A percentile compares a stretch with the other conserved stretches of the same genome.
phyloP scores from a whole-genome alignment of 2,797 vertebrate species.

The Rallus crepitans region DNA sequence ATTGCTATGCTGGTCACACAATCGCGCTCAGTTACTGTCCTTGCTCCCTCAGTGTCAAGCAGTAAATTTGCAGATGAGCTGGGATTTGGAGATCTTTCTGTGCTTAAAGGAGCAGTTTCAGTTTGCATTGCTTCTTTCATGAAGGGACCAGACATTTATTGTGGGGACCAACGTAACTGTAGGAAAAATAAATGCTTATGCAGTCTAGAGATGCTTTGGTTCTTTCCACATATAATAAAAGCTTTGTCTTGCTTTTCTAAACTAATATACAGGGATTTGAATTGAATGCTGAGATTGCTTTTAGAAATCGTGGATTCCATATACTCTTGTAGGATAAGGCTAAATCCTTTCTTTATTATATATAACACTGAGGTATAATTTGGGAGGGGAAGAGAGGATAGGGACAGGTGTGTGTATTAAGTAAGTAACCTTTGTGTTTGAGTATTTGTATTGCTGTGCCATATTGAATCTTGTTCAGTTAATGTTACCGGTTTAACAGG shows the following conservation, averaged over 20 bases:
- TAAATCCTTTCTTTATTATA: neutral
- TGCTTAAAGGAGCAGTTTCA: neutral
- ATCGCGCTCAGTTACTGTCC: neutral
- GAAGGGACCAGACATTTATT: neutral
- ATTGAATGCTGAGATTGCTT: neutral
- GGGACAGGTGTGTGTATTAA: neutral
- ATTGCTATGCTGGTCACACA: neutral
- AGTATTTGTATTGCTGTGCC: neutral
- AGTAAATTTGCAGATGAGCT: slow-evolving; percentile 36
- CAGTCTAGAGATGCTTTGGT: rapidly evolving
- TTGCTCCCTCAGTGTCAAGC: slow-evolving; percentile 26
- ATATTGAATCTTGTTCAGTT: neutral
- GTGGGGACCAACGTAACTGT: neutral
- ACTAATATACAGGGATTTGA: neutral
- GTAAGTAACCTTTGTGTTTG: neutral
- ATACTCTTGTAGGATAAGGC: neutral
- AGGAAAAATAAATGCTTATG: neutral
- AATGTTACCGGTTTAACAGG: neutral
- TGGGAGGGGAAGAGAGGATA: neutral
- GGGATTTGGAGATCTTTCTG: neutral
- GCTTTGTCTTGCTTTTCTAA: neutral
- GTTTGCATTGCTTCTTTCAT: neutral
- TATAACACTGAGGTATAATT: neutral
- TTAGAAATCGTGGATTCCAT: neutral
- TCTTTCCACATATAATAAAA: neutral